Base-by-base conservation (phyloP, 2,888 invertebrate genomes). In the Podabrus alpinus region DNA sequence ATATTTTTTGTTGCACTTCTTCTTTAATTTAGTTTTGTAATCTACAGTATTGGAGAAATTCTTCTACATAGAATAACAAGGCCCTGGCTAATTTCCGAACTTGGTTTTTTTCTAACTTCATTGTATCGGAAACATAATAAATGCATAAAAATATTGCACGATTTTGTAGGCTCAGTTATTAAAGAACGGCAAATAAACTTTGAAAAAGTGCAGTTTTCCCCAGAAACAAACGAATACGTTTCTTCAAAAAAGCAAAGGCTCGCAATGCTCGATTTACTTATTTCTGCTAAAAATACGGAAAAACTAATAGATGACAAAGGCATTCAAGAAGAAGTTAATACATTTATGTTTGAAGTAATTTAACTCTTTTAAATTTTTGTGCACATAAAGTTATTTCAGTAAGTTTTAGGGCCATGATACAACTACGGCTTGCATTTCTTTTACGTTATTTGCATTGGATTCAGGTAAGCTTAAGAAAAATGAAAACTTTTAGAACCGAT, bases 301-400 rank as follows among this genome's bases (percentile, higher is more conserved):
- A 82, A 84, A 17, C 25, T 76, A 17, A 90, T 91, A 45, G 88
- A 90, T 79, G 88, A 88, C 77, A 81, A 84, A 67, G 91, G 90
- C 3, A 90, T 92, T 73, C 88, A 89, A 79, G 91, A 91, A 82
- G 91, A 91, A 86, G 91, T 92, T 1, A 91, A 91, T 77, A 91
- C 91, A 0, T 91, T 92, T 74, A 90, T 91, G 90, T 91, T 91
- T 83, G 91, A 90, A 83, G 91, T 88, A 81, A 82, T 45, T 45
- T n/a, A 45, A n/a, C 60, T 16, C 25, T 4, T 4, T 59, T 69
- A 16, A 17, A 76, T 76, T 11, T 66, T 59, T 67, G 16, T 25
- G 61, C 0, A 16, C 16, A 68, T 2, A 19, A 10, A 69, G 19
- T 13, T 68, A 15, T 15, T 25, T 24, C 15, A 24, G n/a, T 4